phyloP scores from a whole-genome alignment of 1,140 invertebrate genomes.

The Aphis gossypii region DNA sequence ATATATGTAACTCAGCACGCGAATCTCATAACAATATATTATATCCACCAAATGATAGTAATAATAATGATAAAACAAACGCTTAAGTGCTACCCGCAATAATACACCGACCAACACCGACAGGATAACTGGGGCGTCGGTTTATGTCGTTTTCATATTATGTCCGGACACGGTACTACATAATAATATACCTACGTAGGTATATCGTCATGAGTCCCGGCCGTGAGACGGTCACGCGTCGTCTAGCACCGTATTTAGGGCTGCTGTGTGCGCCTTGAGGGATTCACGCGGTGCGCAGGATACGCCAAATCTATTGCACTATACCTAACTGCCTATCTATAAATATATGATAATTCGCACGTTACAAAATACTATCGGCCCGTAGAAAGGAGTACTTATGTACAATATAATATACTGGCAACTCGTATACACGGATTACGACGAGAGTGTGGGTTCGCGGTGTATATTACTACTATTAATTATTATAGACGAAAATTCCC shows the following conservation, averaged over 20 bases:
- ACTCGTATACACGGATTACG: neutral
- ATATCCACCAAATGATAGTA: neutral
- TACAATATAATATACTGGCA: neutral
- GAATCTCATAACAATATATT: constrained; percentile 7
- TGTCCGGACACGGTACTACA: neutral
- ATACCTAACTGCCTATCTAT: neutral
- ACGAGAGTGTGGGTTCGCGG: neutral
- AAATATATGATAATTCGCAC: neutral
- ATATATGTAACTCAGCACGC: neutral
- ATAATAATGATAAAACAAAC: neutral
- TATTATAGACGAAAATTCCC: neutral
- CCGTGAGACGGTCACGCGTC: neutral
- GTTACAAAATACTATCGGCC: neutral
- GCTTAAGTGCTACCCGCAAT: neutral
- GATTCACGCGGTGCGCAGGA: neutral
- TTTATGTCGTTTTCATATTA: neutral
- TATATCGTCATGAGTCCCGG: neutral
- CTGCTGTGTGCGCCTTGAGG: neutral
- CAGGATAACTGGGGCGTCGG: neutral
- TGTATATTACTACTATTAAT: neutral
- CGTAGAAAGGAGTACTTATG: neutral
- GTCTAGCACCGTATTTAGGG: neutral
- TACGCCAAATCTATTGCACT: neutral
- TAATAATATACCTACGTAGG: neutral
- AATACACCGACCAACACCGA: neutral